Evolutionary conservation across 2,797 vertebrate genomes (phyloP).

Genomic region (Semaprochilodus insignis): DNA sequence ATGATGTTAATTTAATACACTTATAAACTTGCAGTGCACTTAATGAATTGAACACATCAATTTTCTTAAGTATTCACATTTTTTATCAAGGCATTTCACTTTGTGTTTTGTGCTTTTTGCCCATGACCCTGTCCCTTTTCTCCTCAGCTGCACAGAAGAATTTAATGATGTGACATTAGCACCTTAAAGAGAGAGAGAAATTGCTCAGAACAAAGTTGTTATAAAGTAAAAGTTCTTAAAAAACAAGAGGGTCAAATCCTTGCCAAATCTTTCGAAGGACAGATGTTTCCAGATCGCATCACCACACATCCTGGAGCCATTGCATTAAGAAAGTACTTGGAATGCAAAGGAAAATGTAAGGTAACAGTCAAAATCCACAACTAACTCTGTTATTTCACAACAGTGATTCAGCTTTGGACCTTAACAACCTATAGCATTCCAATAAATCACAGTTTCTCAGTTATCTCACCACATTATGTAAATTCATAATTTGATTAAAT

Average conservation of each 20-base stretch:
- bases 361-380: background rate
- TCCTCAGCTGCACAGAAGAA: constrained; percentile 80
- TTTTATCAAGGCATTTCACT: constrained; percentile 67
- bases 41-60: constrained; percentile 55
- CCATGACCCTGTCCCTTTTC: constrained; percentile 62
- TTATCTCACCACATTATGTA: too few species aligned
- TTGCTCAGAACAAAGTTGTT: constrained; percentile 39
- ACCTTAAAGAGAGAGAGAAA: constrained; percentile 69
- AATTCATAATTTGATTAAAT: too few species aligned
- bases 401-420: background rate
- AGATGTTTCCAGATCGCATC: constrained; percentile 5
- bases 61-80: constrained; percentile 62
- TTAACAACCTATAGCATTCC: too few species aligned
- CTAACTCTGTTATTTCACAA: background rate
- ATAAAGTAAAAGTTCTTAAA: constrained; percentile 41
- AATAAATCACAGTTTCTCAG: too few species aligned
- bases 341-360: background rate
- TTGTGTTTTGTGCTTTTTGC: constrained; percentile 60
- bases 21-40: constrained; percentile 38
- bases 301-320: constrained; percentile 22
- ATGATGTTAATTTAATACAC: constrained; percentile 53
- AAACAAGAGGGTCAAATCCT: constrained; percentile 18
- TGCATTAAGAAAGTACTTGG: constrained; percentile 13
- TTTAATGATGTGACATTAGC: constrained; percentile 73
- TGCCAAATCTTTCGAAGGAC: constrained; percentile 9